Percentiles rank a stretch among this genome's conserved stretches.
These are phyloP conservation scores for Drosophila ironensis DNA, from an alignment of 1,140 invertebrate genomes.

Conservation along the genomic window DNA sequence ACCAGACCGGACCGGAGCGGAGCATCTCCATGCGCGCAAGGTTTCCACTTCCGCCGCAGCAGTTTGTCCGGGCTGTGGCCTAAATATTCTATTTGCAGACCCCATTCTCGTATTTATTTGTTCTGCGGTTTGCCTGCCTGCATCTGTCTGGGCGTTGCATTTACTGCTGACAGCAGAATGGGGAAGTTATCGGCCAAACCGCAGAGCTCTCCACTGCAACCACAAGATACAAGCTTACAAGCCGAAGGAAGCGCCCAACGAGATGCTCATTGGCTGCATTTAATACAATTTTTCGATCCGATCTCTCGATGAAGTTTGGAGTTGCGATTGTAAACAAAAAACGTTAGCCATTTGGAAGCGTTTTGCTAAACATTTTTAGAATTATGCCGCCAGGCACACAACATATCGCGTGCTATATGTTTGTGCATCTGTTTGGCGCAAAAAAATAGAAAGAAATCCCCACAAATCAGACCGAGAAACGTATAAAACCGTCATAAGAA, in stretches of 20 bases:
- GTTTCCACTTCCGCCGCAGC: constrained; percentile 30
- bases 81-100: constrained; percentile 48
- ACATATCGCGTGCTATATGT: constrained; percentile 21
- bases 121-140: constrained; percentile 18
- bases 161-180: constrained; percentile 1
- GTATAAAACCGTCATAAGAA: constrained; percentile 25
- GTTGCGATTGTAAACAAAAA: constrained; percentile 52
- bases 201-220: neutral
- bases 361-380: constrained; percentile 69
- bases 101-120: constrained; percentile 45
- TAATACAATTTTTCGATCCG: neutral
- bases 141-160: constrained; percentile 38
- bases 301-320: constrained; percentile 22
- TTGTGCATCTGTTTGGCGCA: constrained; percentile 1
- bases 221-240: neutral
- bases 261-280: neutral
- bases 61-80: constrained; percentile 27
- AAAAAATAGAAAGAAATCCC: neutral
- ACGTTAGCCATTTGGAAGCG: constrained; percentile 10
- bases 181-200: constrained; percentile 1
- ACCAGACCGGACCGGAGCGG: too few species aligned
- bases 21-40: constrained; percentile 6
- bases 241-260: too few species aligned
- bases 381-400: constrained; percentile 39
- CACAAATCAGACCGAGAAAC: constrained; percentile 3